A percentile compares a stretch with the other conserved stretches of the same genome.
Conservation (phyloP, 2,113 vertebrate genomes). For the Narcine bancroftii region DNA sequence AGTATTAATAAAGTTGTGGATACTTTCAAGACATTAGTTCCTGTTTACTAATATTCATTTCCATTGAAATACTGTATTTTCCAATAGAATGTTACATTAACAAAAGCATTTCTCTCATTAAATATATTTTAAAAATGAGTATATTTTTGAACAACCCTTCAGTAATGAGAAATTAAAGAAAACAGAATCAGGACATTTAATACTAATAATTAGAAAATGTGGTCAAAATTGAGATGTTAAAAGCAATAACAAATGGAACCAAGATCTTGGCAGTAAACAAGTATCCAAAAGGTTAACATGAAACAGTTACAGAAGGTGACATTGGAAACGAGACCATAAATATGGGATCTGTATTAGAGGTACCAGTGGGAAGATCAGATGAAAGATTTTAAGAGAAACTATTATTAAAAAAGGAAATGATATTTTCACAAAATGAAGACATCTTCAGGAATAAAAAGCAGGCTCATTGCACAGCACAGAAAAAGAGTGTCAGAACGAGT, state of each 20-base stretch:
- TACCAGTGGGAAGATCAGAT: neutral
- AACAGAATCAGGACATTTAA: neutral
- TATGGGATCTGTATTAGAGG: neutral
- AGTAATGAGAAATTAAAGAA: too few relatives aligned
- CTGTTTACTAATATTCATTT: neutral
- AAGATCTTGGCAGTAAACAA: neutral
- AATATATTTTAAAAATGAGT: neutral
- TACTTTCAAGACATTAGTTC: neutral
- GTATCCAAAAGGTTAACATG: neutral
- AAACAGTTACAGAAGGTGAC: neutral
- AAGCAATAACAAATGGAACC: neutral
- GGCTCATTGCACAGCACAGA: too few relatives aligned
- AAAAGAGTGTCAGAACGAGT: neutral
- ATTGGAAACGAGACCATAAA: neutral
- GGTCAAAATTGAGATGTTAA: neutral
- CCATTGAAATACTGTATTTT: neutral
- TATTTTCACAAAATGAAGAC: neutral
- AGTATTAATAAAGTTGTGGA: conserved; percentile 21
- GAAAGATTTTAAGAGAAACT: neutral
- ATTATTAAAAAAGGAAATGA: neutral
- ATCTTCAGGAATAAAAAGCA: neutral
- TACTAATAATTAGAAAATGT: neutral
- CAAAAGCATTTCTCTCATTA: neutral
- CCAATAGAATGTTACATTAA: neutral
- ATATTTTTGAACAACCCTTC: neutral